A percentile compares a stretch with the other conserved stretches of the same genome.
These are phyloP conservation scores for Pseudochaenichthys georgianus DNA, from an alignment of 2,797 vertebrate genomes.

Conservation along the genomic window DNA sequence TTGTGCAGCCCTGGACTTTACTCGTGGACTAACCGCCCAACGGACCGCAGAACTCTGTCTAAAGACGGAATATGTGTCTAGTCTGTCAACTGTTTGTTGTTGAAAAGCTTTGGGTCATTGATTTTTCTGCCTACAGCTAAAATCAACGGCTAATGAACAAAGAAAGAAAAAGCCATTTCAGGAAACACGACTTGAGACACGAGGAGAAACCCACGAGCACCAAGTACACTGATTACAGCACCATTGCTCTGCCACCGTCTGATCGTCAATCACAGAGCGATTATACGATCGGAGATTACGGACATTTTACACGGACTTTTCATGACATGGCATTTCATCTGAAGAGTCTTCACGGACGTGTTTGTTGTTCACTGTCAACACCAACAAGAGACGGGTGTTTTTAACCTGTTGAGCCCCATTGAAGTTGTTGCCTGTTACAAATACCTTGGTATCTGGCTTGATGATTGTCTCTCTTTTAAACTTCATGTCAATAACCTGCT, in stretches of 20 bases:
- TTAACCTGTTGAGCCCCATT: no score
- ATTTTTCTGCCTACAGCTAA: slow-evolving; percentile 44
- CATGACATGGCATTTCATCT: slow-evolving; percentile 2
- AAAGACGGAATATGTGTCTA: not conserved
- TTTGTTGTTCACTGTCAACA: not conserved
- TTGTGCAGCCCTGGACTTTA: not conserved
- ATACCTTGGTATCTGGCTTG: no score
- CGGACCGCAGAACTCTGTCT: not conserved
- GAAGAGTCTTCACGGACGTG: not conserved
- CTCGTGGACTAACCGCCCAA: not conserved
- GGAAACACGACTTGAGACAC: not conserved
- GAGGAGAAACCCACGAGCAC: not conserved
- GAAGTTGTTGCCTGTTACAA: no score
- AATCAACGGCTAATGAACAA: slow-evolving; percentile 37
- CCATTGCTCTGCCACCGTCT: not conserved
- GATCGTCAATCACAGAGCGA: not conserved
- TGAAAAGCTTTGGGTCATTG: slow-evolving; percentile 30
- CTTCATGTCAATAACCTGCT: no score
- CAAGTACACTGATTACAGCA: not conserved
- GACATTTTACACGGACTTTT: not conserved
- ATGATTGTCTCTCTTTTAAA: no score
- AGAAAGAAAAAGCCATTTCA: slow-evolving; percentile 7
- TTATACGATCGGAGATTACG: not conserved
- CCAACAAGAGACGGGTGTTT: slow-evolving; percentile 17
- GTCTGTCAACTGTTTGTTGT: not conserved